Percentiles rank a stretch among this genome's conserved stretches.
These are phyloP conservation scores for Ptyas mucosa DNA, from an alignment of 2,113 vertebrate genomes.

Conservation along the genomic window DNA sequence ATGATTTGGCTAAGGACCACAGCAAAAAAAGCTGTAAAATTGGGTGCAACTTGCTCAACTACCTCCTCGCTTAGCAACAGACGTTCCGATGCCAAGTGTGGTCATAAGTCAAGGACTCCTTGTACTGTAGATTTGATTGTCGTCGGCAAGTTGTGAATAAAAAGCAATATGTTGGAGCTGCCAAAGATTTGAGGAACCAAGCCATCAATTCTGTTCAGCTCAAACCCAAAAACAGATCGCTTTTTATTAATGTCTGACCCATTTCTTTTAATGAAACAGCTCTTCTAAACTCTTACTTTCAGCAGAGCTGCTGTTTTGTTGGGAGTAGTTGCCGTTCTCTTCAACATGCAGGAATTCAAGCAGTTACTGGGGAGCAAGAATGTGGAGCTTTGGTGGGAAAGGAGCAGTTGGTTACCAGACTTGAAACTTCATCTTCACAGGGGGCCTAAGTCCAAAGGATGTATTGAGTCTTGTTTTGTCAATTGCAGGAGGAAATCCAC, in stretches of 20 bases:
- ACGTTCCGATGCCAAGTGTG: background rate
- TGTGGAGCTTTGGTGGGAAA: background rate
- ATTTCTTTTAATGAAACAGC: background rate
- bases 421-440: background rate
- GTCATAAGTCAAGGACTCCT: background rate
- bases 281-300: background rate
- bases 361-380: background rate
- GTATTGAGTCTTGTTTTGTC: constrained; percentile 47
- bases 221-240: background rate
- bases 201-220: background rate
- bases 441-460: background rate
- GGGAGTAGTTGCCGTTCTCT: background rate
- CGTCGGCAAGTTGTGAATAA: background rate
- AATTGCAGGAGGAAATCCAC: constrained; percentile 20
- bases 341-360: background rate
- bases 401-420: too few species aligned
- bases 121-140: background rate
- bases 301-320: background rate
- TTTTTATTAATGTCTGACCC: background rate
- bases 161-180: background rate
- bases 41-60: background rate
- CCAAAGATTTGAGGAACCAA: background rate
- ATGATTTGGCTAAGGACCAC: background rate
- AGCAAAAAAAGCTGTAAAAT: background rate
- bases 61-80: background rate